A percentile compares a stretch with the other conserved stretches of the same genome.
phyloP scores from a whole-genome alignment of 2,797 vertebrate species.

The Semotilus atromaculatus region DNA sequence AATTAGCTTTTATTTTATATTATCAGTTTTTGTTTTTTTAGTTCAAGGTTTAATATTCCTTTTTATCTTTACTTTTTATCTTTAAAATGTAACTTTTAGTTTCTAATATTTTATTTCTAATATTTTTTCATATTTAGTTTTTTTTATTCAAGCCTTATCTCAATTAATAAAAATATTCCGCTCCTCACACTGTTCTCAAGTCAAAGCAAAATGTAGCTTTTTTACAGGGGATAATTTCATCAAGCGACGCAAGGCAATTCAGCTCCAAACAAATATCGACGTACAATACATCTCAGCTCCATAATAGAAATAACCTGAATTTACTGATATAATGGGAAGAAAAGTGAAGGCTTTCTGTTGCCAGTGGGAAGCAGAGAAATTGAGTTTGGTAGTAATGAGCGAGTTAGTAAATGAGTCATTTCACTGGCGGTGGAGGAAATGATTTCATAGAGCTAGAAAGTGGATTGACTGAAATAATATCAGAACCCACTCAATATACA shows the following conservation, averaged over 20 bases:
- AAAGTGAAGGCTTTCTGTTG: slow-evolving; percentile 60
- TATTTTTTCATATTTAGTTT: not conserved
- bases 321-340: slow-evolving; percentile 50
- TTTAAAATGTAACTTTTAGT: too few relatives aligned
- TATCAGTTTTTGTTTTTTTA: not conserved
- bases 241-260: slow-evolving; percentile 5
- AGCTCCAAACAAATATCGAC: slow-evolving; percentile 43
- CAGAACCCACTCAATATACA: slow-evolving; percentile 21
- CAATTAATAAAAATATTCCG: not conserved
- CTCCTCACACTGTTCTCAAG: slow-evolving; percentile 29
- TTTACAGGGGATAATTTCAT: slow-evolving; percentile 6
- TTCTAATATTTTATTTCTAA: not conserved
- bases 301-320: slow-evolving; percentile 59
- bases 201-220: slow-evolving; percentile 19
- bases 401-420: slow-evolving; percentile 60
- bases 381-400: slow-evolving; percentile 57
- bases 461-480: slow-evolving; percentile 50
- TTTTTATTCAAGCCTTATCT: not conserved
- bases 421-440: slow-evolving; percentile 50
- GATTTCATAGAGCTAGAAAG: slow-evolving; percentile 51
- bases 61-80: not conserved
- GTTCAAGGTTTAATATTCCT: not conserved
- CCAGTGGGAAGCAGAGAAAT: slow-evolving; percentile 54
- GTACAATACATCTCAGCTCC: slow-evolving; percentile 49
- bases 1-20: not conserved